Conservation (phyloP, 2,113 vertebrate species). For the Thinocorus orbignyianus region DNA sequence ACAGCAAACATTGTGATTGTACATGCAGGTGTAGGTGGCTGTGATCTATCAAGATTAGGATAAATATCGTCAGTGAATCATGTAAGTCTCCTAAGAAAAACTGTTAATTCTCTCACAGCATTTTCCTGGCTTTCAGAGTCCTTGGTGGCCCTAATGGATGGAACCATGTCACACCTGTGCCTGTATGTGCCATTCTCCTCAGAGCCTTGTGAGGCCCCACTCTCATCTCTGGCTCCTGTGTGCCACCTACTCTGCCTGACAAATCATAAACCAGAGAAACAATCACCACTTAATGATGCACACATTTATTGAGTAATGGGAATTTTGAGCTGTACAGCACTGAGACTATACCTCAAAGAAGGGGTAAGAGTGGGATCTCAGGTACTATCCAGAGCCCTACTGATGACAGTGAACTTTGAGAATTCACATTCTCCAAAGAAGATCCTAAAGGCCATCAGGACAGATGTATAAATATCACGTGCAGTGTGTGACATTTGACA, state of each 20-base stretch:
- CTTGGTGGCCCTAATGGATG: not conserved
- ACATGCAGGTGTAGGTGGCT: not conserved
- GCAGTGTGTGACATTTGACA: not conserved
- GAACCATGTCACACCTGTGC: not conserved
- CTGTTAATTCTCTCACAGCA: not conserved
- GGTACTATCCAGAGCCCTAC: not conserved
- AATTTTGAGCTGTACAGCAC: not conserved
- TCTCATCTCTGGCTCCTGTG: not conserved
- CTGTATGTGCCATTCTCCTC: rapidly evolving
- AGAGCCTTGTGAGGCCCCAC: not conserved
- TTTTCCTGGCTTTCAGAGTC: not conserved
- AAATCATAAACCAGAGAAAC: not conserved
- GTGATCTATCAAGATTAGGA: not conserved
- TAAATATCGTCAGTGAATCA: not conserved
- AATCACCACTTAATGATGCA: not conserved
- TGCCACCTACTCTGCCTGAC: not conserved
- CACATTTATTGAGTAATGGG: not conserved
- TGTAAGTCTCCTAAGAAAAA: not conserved
- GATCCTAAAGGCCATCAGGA: not conserved
- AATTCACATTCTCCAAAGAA: not conserved
- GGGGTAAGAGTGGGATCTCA: not conserved
- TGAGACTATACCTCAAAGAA: not conserved
- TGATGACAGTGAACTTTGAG: not conserved
- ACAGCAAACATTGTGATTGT: not conserved
- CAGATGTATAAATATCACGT: not conserved